phyloP scores from a whole-genome alignment of 2,888 invertebrate species.

The Automeris io region DNA sequence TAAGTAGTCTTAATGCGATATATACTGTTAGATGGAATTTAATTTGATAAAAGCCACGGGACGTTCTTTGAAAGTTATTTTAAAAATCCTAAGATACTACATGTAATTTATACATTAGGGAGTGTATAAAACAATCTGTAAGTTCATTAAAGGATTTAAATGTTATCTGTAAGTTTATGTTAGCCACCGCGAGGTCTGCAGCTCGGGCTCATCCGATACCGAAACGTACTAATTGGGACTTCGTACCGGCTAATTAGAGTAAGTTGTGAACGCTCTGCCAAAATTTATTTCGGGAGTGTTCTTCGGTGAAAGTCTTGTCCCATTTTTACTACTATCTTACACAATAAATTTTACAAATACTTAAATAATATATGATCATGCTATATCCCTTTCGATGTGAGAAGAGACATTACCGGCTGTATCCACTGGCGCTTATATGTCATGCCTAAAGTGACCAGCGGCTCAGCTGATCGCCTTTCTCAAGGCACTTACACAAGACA shows the following conservation, averaged over 20 bases:
- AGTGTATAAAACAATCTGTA: slow-evolving; percentile 56
- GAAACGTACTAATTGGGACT: slow-evolving; percentile 61
- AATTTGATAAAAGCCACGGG: too few relatives aligned
- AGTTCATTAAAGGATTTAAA: slow-evolving; percentile 65
- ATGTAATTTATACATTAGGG: slow-evolving; percentile 41
- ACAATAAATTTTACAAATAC: too few relatives aligned
- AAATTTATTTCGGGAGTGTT: slow-evolving; percentile 38
- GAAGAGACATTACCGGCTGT: too few relatives aligned
- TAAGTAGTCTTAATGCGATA: too few relatives aligned
- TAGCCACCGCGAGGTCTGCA: slow-evolving; percentile 41
- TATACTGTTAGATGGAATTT: too few relatives aligned
- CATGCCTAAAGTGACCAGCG: too few relatives aligned
- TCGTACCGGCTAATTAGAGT: slow-evolving; percentile 64
- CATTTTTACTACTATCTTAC: not conserved
- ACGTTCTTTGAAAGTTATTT: too few relatives aligned
- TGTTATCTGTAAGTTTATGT: slow-evolving; percentile 64
- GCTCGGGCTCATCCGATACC: slow-evolving; percentile 42
- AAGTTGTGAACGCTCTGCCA: slow-evolving; percentile 34
- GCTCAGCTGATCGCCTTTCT: too few relatives aligned
- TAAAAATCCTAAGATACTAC: slow-evolving; percentile 29
- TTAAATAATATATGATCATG: too few relatives aligned
- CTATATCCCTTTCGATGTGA: too few relatives aligned
- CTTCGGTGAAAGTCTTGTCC: slow-evolving; percentile 31
- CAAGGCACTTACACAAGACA: too few relatives aligned
- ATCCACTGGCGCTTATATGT: too few relatives aligned